Evolutionary conservation across 2,888 invertebrate genomes (phyloP).

Genomic region (Dryomyza anilis): DNA sequence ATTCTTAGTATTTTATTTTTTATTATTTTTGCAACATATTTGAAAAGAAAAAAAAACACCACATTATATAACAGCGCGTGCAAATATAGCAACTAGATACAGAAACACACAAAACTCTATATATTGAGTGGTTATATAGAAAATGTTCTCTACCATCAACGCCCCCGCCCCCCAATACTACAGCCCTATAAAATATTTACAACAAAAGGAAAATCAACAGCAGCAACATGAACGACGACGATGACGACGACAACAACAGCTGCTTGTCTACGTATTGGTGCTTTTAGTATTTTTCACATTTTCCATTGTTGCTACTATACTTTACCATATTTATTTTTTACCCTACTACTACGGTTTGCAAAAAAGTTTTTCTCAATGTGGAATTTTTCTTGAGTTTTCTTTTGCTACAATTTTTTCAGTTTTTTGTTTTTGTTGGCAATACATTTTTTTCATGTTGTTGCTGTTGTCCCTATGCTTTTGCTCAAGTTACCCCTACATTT

Average conservation of each 20-base stretch:
- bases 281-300: not conserved
- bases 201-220: not conserved
- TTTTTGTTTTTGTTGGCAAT: conserved; percentile 43
- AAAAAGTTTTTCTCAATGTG: conserved; percentile 31
- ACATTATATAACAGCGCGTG: no score
- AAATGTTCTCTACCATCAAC: not conserved
- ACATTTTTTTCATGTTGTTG: conserved; percentile 12
- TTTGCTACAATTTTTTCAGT: conserved; percentile 7
- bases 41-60: no score
- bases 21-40: not conserved
- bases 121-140: not conserved
- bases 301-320: not conserved
- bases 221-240: conserved; percentile 33
- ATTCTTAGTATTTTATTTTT: not conserved
- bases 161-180: not conserved
- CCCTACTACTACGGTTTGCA: conserved; percentile 28
- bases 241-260: conserved; percentile 11
- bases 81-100: no score
- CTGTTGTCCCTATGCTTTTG: conserved; percentile 2
- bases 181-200: conserved; percentile 7
- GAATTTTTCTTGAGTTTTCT: conserved; percentile 1
- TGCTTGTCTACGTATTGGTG: conserved; percentile 22
- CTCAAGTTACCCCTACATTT: not conserved
- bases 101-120: no score
- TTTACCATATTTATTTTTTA: conserved; percentile 13